A percentile compares a stretch with the other conserved stretches of the same genome.
These are phyloP conservation scores for Drosophila siamana DNA, from an alignment of 2,888 invertebrate species.

Conservation along the genomic window DNA sequence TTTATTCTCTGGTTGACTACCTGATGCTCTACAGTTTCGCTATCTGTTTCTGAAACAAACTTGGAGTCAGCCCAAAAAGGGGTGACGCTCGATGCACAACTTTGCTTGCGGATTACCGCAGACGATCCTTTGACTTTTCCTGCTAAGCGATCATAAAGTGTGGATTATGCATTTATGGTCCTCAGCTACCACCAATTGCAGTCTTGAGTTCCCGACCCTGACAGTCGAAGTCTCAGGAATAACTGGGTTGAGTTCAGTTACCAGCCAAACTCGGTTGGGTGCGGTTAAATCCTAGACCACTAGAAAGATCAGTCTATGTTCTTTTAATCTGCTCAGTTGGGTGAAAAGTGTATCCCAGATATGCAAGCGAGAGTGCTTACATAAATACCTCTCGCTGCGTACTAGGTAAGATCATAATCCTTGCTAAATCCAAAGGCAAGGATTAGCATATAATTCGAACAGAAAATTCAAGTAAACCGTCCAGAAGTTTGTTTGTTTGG, in stretches of 20 bases:
- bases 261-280: constrained; percentile 43
- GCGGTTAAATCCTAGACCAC: constrained; percentile 82
- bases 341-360: constrained; percentile 55
- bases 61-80: constrained; percentile 28
- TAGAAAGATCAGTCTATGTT: constrained; percentile 48
- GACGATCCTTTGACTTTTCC: constrained; percentile 83
- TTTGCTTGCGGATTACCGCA: constrained; percentile 72
- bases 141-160: constrained; percentile 82
- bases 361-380: constrained; percentile 12
- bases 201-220: background rate
- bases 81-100: constrained; percentile 47
- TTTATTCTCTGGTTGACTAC: constrained; percentile 7
- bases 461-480: constrained; percentile 36
- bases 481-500: constrained; percentile 50
- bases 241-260: constrained; percentile 25
- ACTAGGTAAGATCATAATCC: constrained; percentile 47
- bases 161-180: constrained; percentile 76
- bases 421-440: constrained; percentile 8
- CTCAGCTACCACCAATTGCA: constrained; percentile 35
- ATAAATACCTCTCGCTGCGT: constrained; percentile 1
- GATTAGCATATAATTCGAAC: constrained; percentile 56
- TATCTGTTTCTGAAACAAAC: constrained; percentile 7
- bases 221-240: background rate
- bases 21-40: constrained; percentile 11
- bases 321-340: constrained; percentile 57